phyloP scores from a whole-genome alignment of 2,113 vertebrate species.

The Nerophis ophidion region DNA sequence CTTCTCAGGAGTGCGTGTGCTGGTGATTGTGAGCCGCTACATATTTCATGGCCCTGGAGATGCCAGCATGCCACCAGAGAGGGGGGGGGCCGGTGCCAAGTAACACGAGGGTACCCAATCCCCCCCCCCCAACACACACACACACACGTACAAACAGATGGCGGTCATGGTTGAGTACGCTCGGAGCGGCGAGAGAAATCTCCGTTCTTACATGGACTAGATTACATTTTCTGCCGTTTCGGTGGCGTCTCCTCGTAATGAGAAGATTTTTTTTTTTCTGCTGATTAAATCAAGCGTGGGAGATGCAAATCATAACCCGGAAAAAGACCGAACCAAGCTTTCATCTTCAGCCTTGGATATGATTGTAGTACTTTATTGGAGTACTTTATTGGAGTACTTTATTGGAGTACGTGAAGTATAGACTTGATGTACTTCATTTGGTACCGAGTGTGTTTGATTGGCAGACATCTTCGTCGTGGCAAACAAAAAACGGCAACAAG shows the following conservation, averaged over 20 bases:
- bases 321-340: no score
- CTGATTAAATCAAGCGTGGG: no score
- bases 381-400: no score
- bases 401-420: no score
- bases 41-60: slow-evolving; percentile 24
- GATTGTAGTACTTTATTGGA: no score
- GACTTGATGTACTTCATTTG: no score
- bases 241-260: neutral
- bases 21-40: slow-evolving; percentile 8
- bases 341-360: no score
- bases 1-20: neutral
- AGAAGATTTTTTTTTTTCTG: no score
- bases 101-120: slow-evolving; percentile 19
- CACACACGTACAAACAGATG: slow-evolving; percentile 38
- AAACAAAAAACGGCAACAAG: no score
- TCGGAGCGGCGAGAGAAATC: slow-evolving; percentile 14
- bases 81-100: slow-evolving; percentile 19
- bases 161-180: slow-evolving; percentile 34
- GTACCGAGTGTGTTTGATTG: no score
- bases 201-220: slow-evolving; percentile 23
- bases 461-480: no score
- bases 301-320: no score
- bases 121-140: slow-evolving; percentile 8
- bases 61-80: slow-evolving; percentile 19
- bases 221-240: neutral